phyloP scores from a whole-genome alignment of 2,888 invertebrate genomes.

The Copidosoma aretas region DNA sequence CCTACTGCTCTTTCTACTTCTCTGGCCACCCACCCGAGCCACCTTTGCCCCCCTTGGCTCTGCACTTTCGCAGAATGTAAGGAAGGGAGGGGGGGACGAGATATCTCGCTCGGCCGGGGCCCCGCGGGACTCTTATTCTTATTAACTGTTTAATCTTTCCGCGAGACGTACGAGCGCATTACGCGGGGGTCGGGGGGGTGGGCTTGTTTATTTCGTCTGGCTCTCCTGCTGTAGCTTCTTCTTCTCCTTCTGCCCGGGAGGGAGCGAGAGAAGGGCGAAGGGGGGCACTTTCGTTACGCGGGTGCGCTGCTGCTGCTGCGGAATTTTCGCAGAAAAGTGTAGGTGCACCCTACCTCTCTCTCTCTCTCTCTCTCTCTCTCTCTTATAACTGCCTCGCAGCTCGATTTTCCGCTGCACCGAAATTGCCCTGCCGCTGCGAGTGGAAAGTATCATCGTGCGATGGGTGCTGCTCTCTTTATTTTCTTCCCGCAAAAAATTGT shows the following conservation, averaged over 20 bases:
- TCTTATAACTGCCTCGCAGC: slow-evolving; percentile 32
- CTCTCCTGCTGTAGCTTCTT: slow-evolving; percentile 18
- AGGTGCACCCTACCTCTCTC: slow-evolving; percentile 16
- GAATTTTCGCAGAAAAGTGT: slow-evolving; percentile 41
- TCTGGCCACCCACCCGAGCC: background rate
- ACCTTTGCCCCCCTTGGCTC: slow-evolving; percentile 23
- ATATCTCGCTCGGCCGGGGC: slow-evolving; percentile 37
- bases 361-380: slow-evolving; percentile 5
- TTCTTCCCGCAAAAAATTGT: background rate
- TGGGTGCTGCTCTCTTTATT: slow-evolving; percentile 24
- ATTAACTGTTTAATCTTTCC: slow-evolving; percentile 64
- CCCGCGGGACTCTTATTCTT: slow-evolving; percentile 62
- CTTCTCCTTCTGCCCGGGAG: slow-evolving; percentile 14
- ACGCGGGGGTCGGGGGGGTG: slow-evolving; percentile 45
- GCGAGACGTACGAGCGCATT: slow-evolving; percentile 61
- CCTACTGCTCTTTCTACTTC: background rate
- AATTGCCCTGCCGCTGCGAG: slow-evolving; percentile 33
- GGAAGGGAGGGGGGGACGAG: slow-evolving; percentile 43
- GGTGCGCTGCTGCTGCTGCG: slow-evolving; percentile 9
- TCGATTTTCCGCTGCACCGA: slow-evolving; percentile 17
- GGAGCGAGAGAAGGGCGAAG: slow-evolving; percentile 14
- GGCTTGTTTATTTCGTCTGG: slow-evolving; percentile 59
- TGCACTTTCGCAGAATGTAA: slow-evolving; percentile 44
- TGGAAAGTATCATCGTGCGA: slow-evolving; percentile 37
- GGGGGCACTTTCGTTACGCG: slow-evolving; percentile 31